Conservation (phyloP, 2,113 vertebrate genomes). For the Puffinus mauretanicus region DNA sequence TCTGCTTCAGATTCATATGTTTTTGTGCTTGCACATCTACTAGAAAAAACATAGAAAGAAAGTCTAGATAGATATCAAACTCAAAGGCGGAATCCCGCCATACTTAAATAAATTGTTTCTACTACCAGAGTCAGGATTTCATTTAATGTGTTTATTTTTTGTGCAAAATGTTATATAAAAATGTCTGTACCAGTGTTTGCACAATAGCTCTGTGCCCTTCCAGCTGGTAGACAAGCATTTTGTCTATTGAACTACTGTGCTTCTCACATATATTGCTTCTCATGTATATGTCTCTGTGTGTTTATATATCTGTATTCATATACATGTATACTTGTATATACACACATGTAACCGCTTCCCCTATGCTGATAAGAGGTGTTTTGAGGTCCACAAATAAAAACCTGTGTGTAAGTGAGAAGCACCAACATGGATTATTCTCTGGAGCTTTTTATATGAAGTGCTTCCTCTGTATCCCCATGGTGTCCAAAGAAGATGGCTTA, state of each 20-base stretch:
- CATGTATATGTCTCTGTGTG: not conserved
- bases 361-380: not conserved
- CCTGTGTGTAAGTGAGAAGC: not conserved
- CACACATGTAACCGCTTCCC: rapidly evolving
- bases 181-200: not conserved
- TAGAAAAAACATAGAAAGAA: not conserved
- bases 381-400: not conserved
- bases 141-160: not conserved
- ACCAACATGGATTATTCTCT: not conserved
- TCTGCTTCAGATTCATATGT: not conserved
- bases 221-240: not conserved
- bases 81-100: not conserved
- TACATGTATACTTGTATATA: not conserved
- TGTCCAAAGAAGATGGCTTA: not conserved
- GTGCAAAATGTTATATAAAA: not conserved
- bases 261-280: not conserved
- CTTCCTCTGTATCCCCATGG: not conserved
- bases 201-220: not conserved
- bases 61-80: not conserved
- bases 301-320: not conserved
- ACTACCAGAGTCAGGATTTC: not conserved
- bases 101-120: not conserved
- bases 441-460: not conserved
- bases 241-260: not conserved
- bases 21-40: not conserved